A percentile compares a stretch with the other conserved stretches of the same genome.
phyloP scores from a whole-genome alignment of 2,113 vertebrate genomes.

The Siniperca chuatsi region DNA sequence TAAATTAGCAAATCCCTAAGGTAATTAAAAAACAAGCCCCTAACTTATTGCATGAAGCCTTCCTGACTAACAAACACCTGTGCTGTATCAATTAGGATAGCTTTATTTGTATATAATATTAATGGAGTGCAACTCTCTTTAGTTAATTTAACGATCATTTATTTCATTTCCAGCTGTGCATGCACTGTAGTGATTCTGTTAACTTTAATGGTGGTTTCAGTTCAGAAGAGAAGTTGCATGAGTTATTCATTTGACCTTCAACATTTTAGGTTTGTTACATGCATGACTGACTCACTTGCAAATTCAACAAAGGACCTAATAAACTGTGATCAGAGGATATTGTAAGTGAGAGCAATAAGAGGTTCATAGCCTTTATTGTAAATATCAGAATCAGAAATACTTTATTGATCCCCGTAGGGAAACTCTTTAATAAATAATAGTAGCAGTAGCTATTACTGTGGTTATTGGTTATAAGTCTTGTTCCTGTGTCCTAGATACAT shows the following conservation, averaged over 20 bases:
- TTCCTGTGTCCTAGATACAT: not conserved
- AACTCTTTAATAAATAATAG: no score
- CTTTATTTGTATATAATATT: conserved; percentile 77
- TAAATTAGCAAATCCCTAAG: conserved; percentile 77
- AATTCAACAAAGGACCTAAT: not conserved
- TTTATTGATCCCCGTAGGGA: no score
- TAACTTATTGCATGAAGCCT: conserved; percentile 70
- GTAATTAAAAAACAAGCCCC: conserved; percentile 82
- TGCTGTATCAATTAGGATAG: conserved; percentile 80
- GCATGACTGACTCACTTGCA: not conserved
- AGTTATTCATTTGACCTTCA: conserved; percentile 36
- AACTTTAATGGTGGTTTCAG: conserved; percentile 8
- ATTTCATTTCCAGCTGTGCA: conserved; percentile 67
- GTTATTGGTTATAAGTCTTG: not conserved
- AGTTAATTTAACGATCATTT: conserved; percentile 77
- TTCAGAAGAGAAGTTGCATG: not conserved
- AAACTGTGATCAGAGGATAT: not conserved
- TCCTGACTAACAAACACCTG: conserved; percentile 84
- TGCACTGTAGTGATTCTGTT: conserved; percentile 21
- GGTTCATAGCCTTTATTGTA: not conserved
- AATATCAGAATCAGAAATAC: no score
- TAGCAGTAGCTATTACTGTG: not conserved
- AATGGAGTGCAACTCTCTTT: conserved; percentile 70
- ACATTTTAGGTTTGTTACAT: not conserved
- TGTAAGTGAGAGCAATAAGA: not conserved